Evolutionary conservation across 2,113 vertebrate species (phyloP).

Genomic region (Coreoperca whiteheadi): DNA sequence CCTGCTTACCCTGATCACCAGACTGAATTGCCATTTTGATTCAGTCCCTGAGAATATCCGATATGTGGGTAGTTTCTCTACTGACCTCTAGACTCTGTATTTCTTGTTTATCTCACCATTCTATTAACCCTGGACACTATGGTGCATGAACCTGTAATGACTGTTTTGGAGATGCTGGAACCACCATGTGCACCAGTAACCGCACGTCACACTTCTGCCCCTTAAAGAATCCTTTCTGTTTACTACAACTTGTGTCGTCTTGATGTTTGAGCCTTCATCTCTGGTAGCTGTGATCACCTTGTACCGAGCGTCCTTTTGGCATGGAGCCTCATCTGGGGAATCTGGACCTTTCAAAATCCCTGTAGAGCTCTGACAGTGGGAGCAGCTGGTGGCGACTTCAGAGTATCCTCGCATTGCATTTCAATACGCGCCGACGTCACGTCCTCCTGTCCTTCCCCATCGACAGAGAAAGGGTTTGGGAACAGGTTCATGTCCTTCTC

Average conservation of each 20-base stretch:
- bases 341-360: too few relatives aligned
- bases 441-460: too few relatives aligned
- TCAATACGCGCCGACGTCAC: too few relatives aligned
- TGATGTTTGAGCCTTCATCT: not conserved
- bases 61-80: not conserved
- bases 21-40: not conserved
- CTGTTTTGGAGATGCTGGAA: conserved; percentile 4
- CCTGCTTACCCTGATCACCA: not conserved
- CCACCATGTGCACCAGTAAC: not conserved
- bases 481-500: too few relatives aligned
- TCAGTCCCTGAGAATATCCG: not conserved
- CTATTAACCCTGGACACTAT: not conserved
- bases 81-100: not conserved
- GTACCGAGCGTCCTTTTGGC: too few relatives aligned
- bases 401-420: too few relatives aligned
- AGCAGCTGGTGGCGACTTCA: too few relatives aligned
- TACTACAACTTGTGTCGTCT: not conserved
- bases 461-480: too few relatives aligned
- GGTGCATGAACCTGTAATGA: not conserved
- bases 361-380: too few relatives aligned
- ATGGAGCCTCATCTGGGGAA: too few relatives aligned
- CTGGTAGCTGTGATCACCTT: not conserved
- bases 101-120: not conserved
- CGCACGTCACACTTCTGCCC: not conserved
- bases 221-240: not conserved